Percentiles rank a stretch among this genome's conserved stretches.
phyloP scores from a whole-genome alignment of 2,888 invertebrate genomes.

The Blastobasis adustella region DNA sequence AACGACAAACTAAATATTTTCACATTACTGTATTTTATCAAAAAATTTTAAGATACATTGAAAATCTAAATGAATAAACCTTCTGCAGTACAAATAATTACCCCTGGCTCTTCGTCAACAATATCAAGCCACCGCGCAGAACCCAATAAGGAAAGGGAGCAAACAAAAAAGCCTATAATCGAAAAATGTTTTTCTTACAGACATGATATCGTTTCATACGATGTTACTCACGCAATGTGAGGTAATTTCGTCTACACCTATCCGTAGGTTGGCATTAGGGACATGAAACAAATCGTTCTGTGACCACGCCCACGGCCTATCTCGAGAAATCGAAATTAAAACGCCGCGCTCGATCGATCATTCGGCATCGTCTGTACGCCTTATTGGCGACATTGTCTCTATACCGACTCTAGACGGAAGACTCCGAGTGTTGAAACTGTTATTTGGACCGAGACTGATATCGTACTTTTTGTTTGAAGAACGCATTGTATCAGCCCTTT shows the following conservation, averaged over 20 bases:
- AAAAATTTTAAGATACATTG: too few species aligned
- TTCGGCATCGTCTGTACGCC: constrained; percentile 41
- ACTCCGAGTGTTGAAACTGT: too few species aligned
- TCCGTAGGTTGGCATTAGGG: constrained; percentile 41
- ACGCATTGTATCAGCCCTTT: constrained; percentile 9
- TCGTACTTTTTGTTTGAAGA: too few species aligned
- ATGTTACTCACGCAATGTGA: constrained; percentile 14
- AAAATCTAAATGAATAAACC: too few species aligned
- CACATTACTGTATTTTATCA: too few species aligned
- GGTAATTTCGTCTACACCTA: constrained; percentile 19
- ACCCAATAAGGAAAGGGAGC: too few species aligned
- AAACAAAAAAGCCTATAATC: not conserved
- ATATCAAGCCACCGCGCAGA: too few species aligned
- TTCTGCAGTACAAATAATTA: too few species aligned
- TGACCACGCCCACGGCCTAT: constrained; percentile 66
- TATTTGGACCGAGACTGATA: too few species aligned
- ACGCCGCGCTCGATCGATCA: constrained; percentile 70
- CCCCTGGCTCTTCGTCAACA: too few species aligned
- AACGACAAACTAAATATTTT: too few species aligned
- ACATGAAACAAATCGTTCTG: constrained; percentile 70
- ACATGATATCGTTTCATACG: constrained; percentile 4
- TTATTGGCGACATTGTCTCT: constrained; percentile 33
- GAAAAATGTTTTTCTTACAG: constrained; percentile 8
- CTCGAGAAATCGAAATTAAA: constrained; percentile 70
- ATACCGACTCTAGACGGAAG: too few species aligned